These are phyloP conservation scores for Orussus abietinus DNA, from an alignment of 1,140 invertebrate genomes.

Conservation along the genomic window DNA sequence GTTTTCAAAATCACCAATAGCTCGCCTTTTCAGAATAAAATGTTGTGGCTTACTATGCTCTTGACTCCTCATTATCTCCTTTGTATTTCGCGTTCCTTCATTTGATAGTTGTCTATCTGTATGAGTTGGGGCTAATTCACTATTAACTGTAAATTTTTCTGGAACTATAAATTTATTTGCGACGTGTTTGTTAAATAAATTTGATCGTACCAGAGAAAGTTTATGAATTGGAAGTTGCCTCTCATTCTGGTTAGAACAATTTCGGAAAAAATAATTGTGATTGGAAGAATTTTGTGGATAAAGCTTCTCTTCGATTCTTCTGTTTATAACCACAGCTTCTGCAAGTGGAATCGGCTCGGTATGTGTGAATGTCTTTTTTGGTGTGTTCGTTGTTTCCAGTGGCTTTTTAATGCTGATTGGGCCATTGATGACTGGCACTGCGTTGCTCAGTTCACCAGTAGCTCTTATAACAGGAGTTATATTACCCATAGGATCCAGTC, in stretches of 20 bases:
- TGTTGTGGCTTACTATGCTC: not conserved
- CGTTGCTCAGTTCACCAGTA: constrained; percentile 43
- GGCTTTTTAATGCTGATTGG: constrained; percentile 34
- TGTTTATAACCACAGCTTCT: constrained; percentile 44
- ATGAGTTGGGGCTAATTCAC: not conserved
- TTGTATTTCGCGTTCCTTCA: not conserved
- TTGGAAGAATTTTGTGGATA: constrained; percentile 32
- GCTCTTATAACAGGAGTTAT: constrained; percentile 42
- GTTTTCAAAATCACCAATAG: constrained; percentile 3
- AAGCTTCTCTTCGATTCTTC: constrained; percentile 47
- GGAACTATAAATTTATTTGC: not conserved
- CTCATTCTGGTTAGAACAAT: constrained; percentile 23
- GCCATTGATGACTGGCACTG: constrained; percentile 46
- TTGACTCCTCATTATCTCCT: not conserved
- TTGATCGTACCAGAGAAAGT: not conserved
- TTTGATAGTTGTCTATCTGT: not conserved
- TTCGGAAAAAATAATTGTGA: constrained; percentile 31
- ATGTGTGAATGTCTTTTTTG: constrained; percentile 38
- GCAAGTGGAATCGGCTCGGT: constrained; percentile 44
- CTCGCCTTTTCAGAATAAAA: constrained; percentile 2
- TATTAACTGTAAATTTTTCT: not conserved
- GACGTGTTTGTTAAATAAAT: not conserved
- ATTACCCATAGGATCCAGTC: constrained; percentile 41
- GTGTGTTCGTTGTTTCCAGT: constrained; percentile 22
- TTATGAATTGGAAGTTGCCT: constrained; percentile 8